A percentile compares a stretch with the other conserved stretches of the same genome.
These are phyloP conservation scores for Pissodes strobi DNA, from an alignment of 1,140 invertebrate species.

Conservation along the genomic window DNA sequence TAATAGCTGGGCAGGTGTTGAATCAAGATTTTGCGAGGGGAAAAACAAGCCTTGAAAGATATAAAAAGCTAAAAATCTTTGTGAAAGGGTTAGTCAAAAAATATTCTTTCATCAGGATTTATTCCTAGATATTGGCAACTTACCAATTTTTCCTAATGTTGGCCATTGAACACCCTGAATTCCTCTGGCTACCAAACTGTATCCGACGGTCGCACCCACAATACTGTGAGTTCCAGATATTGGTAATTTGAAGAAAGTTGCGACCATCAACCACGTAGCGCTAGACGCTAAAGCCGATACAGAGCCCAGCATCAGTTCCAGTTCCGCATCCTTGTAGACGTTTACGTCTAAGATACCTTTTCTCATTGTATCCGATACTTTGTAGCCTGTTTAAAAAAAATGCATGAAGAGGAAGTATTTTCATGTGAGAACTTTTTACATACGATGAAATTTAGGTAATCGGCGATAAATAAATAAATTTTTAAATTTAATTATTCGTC, in stretches of 20 bases:
- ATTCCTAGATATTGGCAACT: too few species aligned
- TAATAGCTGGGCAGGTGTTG: too few species aligned
- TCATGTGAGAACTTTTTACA: too few species aligned
- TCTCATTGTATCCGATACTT: constrained; percentile 97
- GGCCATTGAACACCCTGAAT: constrained; percentile 82
- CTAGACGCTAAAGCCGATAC: constrained; percentile 87
- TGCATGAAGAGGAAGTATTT: too few species aligned
- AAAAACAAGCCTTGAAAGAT: too few species aligned
- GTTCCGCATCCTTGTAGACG: constrained; percentile 81
- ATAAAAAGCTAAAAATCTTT: too few species aligned
- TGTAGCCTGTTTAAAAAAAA: too few species aligned
- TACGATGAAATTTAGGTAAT: not conserved
- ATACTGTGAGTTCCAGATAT: constrained; percentile 99
- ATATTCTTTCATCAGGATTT: too few species aligned
- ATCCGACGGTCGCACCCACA: constrained; percentile 96
- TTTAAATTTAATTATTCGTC: too few species aligned
- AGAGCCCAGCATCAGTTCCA: constrained; percentile 91
- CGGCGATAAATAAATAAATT: not conserved
- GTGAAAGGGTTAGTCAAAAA: too few species aligned
- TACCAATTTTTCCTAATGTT: constrained; percentile 82
- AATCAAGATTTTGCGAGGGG: too few species aligned
- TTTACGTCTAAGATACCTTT: constrained; percentile 93
- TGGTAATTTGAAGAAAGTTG: constrained; percentile 92
- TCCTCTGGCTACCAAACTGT: constrained; percentile 91
- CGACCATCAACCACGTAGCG: constrained; percentile 90